These are phyloP conservation scores for Yponomeuta malinellus DNA, from an alignment of 2,888 invertebrate genomes.

Conservation along the genomic window DNA sequence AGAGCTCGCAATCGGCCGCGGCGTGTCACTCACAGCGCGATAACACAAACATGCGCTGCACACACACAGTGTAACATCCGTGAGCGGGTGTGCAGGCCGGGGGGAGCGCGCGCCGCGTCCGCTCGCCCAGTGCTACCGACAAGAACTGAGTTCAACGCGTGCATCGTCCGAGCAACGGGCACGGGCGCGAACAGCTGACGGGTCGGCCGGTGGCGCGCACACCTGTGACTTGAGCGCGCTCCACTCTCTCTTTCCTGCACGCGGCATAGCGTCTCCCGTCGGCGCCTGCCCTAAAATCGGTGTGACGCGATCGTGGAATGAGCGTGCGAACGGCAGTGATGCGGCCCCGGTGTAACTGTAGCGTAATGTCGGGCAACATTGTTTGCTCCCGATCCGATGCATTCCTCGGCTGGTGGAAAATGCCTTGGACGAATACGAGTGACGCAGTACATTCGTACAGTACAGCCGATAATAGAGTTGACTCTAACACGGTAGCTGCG, in stretches of 20 bases:
- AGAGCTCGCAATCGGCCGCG: slow-evolving; percentile 50
- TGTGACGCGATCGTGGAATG: slow-evolving; percentile 40
- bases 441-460: no score
- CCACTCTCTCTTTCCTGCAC: slow-evolving; percentile 62
- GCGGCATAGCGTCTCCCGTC: slow-evolving; percentile 28
- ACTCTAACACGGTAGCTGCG: no score
- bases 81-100: slow-evolving; percentile 26
- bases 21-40: slow-evolving; percentile 53
- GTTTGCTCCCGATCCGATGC: not conserved
- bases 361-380: slow-evolving; percentile 16
- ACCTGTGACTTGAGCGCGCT: slow-evolving; percentile 46
- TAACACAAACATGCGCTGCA: slow-evolving; percentile 51
- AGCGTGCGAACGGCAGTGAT: slow-evolving; percentile 36
- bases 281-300: slow-evolving; percentile 40
- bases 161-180: slow-evolving; percentile 34
- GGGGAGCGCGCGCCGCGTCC: slow-evolving; percentile 34
- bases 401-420: not conserved
- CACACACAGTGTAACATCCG: slow-evolving; percentile 50
- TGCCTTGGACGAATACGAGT: no score
- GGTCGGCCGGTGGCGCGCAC: slow-evolving; percentile 54
- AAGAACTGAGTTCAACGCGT: slow-evolving; percentile 40
- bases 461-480: no score
- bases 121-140: slow-evolving; percentile 54
- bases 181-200: slow-evolving; percentile 68
- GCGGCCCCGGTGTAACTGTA: slow-evolving; percentile 23